phyloP scores from a whole-genome alignment of 2,113 vertebrate genomes.

The Progne subis region DNA sequence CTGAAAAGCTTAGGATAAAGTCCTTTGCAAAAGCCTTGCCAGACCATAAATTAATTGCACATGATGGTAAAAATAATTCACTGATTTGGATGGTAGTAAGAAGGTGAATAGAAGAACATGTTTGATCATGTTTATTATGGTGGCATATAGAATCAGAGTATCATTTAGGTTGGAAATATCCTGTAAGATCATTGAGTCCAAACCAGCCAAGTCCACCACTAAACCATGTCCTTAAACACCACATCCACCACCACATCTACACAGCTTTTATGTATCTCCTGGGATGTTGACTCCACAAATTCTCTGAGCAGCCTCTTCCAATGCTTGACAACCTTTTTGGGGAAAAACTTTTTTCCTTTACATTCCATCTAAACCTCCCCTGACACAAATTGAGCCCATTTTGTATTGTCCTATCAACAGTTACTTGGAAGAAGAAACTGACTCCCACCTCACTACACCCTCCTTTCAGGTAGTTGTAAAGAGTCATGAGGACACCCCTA shows the following conservation, averaged over 20 bases:
- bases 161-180: background rate
- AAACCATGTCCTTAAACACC: background rate
- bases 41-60: background rate
- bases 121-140: background rate
- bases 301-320: background rate
- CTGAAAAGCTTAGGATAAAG: background rate
- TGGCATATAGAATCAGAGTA: background rate
- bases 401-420: background rate
- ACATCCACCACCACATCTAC: background rate
- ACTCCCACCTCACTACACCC: too few relatives aligned
- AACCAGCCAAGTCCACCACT: background rate
- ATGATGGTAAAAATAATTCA: background rate
- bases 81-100: background rate
- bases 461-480: background rate
- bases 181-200: background rate
- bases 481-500: background rate
- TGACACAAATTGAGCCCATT: background rate
- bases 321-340: background rate
- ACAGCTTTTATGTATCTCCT: background rate
- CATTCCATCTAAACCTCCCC: background rate
- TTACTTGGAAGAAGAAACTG: background rate
- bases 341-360: background rate
- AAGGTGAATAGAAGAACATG: background rate
- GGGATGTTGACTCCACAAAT: background rate
- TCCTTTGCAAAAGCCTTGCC: background rate